A percentile compares a stretch with the other conserved stretches of the same genome.
Conservation (phyloP, 2,113 vertebrate genomes). For the Amphilophus citrinellus region DNA sequence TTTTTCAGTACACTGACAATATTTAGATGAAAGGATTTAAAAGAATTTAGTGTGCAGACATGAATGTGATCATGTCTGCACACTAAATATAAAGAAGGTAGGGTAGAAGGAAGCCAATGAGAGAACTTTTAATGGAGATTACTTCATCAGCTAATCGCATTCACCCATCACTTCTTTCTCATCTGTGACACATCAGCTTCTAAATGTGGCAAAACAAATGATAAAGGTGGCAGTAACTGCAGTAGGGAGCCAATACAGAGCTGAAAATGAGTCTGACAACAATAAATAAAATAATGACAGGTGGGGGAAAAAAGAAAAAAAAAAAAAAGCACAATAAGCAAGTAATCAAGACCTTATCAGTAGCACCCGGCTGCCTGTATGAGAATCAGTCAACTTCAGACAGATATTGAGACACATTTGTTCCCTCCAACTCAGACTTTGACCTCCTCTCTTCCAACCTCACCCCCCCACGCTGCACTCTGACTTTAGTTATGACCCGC, state of each 20-base stretch:
- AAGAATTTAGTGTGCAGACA: no score
- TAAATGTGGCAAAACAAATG: background rate
- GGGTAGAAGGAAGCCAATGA: background rate
- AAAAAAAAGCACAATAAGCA: background rate
- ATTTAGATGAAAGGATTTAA: background rate
- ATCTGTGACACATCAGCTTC: background rate
- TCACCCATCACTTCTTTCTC: background rate
- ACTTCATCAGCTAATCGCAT: background rate
- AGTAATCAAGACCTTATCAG: slow-evolving; percentile 20
- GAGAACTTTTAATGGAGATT: background rate
- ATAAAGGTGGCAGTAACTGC: slow-evolving; percentile 8
- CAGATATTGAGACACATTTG: slow-evolving; percentile 8
- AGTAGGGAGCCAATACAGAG: background rate
- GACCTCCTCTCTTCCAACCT: slow-evolving; percentile 53
- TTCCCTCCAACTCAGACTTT: slow-evolving; percentile 52
- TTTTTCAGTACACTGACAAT: no score
- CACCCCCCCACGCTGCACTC: background rate
- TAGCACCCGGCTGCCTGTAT: slow-evolving; percentile 2
- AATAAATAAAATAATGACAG: background rate
- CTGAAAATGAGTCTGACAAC: background rate
- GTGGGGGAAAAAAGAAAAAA: background rate
- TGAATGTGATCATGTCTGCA: background rate
- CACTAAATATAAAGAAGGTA: background rate
- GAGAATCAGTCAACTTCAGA: background rate
- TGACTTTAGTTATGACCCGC: background rate